Percentiles rank a stretch among this genome's conserved stretches.
phyloP scores from a whole-genome alignment of 2,888 invertebrate genomes.

The Epistrophe eligans region DNA sequence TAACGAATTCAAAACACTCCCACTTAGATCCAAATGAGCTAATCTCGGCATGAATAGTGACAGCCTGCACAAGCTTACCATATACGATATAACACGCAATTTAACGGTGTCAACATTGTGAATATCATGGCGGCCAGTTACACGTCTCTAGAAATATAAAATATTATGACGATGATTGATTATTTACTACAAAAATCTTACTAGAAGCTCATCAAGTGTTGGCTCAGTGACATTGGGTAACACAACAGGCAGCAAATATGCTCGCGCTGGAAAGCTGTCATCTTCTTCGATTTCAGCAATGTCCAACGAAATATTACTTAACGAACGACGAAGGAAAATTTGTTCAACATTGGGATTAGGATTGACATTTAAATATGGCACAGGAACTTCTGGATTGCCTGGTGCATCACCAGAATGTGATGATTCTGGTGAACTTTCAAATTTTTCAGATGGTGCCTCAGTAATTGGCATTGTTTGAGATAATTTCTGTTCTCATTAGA shows the following conservation, averaged over 20 bases:
- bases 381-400: constrained; percentile 45
- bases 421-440: constrained; percentile 81
- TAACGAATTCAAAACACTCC: constrained; percentile 88
- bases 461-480: constrained; percentile 79
- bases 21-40: constrained; percentile 87
- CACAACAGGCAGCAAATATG: constrained; percentile 86
- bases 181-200: constrained; percentile 79
- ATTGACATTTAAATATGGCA: constrained; percentile 41
- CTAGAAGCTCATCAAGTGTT: constrained; percentile 86
- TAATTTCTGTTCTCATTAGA: neutral
- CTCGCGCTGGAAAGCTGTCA: constrained; percentile 79
- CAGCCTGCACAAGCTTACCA: constrained; percentile 87
- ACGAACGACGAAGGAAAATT: constrained; percentile 53
- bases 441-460: constrained; percentile 80
- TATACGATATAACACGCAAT: constrained; percentile 87
- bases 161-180: neutral
- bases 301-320: constrained; percentile 77
- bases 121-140: constrained; percentile 84
- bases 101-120: constrained; percentile 86
- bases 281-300: constrained; percentile 80
- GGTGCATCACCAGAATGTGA: constrained; percentile 80
- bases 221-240: constrained; percentile 85
- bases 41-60: constrained; percentile 87
- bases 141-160: constrained; percentile 81
- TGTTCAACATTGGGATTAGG: constrained; percentile 51